Conservation (phyloP, 2,113 vertebrate genomes). For the Rhipidura dahli region DNA sequence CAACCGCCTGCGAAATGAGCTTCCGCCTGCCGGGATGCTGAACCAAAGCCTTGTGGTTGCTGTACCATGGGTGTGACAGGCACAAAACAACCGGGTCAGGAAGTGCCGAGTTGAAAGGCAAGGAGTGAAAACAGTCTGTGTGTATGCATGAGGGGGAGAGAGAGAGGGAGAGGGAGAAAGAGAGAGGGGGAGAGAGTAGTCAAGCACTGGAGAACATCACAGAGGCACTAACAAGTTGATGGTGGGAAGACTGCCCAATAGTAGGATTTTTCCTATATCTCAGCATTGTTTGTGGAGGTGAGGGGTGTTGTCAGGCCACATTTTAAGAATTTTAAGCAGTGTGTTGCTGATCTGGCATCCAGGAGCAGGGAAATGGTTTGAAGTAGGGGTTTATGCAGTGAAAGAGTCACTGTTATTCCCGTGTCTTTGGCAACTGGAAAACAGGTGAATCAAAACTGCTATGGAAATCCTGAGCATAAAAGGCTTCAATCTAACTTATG, state of each 20-base stretch:
- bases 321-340: not conserved
- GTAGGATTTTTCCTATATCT: not conserved
- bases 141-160: not conserved
- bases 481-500: not conserved
- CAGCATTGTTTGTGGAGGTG: not conserved
- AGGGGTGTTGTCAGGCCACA: not conserved
- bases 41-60: conserved; percentile 20
- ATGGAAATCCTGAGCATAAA: not conserved
- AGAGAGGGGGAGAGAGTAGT: not conserved
- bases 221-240: not conserved
- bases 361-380: not conserved
- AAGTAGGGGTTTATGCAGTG: not conserved
- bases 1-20: not conserved
- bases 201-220: not conserved
- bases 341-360: not conserved
- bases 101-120: not conserved
- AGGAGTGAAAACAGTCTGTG: not conserved
- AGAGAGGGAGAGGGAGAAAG: no score
- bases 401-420: not conserved
- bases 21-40: conserved; percentile 7
- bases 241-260: not conserved
- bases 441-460: not conserved
- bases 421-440: not conserved
- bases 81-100: not conserved
- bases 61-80: conserved; percentile 1